These are phyloP conservation scores for Dermatemys mawii DNA, from an alignment of 2,113 vertebrate species.

Conservation along the genomic window DNA sequence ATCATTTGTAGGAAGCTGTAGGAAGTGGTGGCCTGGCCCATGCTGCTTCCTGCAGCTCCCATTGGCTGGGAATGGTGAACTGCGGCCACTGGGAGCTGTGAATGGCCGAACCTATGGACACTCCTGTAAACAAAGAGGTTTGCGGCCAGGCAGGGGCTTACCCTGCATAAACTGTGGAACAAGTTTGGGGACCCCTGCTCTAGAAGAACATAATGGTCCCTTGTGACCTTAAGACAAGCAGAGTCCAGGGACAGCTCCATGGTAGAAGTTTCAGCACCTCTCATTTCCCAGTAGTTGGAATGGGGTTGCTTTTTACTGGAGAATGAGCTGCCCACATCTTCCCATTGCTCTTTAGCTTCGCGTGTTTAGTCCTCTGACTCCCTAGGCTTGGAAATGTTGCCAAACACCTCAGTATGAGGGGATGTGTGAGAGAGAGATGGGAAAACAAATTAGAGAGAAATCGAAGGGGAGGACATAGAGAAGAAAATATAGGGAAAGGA, in stretches of 20 bases:
- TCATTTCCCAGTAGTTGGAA: neutral
- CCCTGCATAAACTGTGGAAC: too few species aligned
- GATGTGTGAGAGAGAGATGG: neutral
- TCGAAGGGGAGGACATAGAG: neutral
- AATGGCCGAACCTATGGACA: too few species aligned
- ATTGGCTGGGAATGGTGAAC: too few species aligned
- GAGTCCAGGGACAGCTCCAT: neutral
- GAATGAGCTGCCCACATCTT: neutral
- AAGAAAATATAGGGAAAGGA: neutral
- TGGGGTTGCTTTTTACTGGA: neutral
- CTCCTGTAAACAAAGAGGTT: too few species aligned
- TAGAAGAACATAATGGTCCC: rapidly evolving
- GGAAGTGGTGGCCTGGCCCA: too few species aligned
- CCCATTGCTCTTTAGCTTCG: neutral
- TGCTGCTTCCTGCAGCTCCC: too few species aligned
- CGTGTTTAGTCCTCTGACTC: neutral
- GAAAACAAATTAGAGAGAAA: neutral
- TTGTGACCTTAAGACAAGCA: neutral
- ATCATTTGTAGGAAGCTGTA: too few species aligned
- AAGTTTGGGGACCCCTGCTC: too few species aligned
- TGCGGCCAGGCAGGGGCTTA: too few species aligned
- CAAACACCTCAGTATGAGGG: neutral
- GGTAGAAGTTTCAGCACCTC: neutral
- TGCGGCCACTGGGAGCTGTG: too few species aligned
- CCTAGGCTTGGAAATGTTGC: neutral